Evolutionary conservation across 2,888 invertebrate species (phyloP), one percentile per base, ranked within the genome.

Genomic region (Rutpela maculata): DNA sequence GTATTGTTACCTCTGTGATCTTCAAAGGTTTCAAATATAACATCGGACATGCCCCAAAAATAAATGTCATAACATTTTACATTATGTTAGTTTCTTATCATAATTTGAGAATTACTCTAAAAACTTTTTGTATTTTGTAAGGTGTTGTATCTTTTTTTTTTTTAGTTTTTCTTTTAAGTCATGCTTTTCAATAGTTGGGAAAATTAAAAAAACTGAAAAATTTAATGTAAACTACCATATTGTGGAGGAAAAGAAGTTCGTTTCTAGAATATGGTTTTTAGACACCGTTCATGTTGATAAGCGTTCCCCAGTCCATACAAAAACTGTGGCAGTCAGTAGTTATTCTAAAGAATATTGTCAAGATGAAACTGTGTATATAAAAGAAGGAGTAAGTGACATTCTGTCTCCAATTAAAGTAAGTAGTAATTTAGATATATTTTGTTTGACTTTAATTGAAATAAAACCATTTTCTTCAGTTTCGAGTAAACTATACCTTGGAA

Each of bases 341-440:
- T 73, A 74, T 38, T 65, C 76, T 2, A 66, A 81, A 74, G 56
- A 70, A 38, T 85, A 86, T 78, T 98, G 97, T 84, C 93, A 94
- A 78, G 91, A 91, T 77, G 96, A 97, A 87, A 93, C 93, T 1
- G 95, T 96, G n/a, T 97, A 96, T 88, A 91, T 98, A 56, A 96
- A 96, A 89, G 96, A 97, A 84, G 95, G 95, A 82, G 95, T 96
- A 0, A 92, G 95, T 75, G 97, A 98, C 88, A 97, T 98, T 84
- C 95, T 97, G 86, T 95, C 95, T 9, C 96, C 97, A 0, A 95
- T 98, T 35, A 83, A 83, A 50, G 77, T 77, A 60, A 65, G 67
- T 75, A 60, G 56, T 73, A 26, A 26, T 26, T 3, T 26, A 26
- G 2, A 26, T 4, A 71, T 72, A 59, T 66, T 50, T 22, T 57